Conservation (phyloP, 2,797 vertebrate genomes). For the Pseudochirops corinnae region DNA sequence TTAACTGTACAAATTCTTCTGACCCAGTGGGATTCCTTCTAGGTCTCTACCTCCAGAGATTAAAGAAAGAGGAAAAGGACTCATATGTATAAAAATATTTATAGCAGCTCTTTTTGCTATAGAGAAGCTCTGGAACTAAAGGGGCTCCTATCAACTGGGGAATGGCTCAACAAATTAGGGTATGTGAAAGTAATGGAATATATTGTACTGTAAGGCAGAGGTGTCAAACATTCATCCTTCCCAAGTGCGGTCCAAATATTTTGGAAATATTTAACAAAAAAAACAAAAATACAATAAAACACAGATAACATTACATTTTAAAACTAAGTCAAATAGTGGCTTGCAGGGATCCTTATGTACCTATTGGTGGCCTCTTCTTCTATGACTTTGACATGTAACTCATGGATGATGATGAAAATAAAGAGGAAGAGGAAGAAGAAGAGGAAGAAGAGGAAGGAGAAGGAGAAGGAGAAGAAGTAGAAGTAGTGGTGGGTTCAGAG, state of each 20-base stretch:
- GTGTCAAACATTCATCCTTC: background rate
- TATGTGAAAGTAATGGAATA: background rate
- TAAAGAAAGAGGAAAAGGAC: background rate
- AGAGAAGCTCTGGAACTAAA: background rate
- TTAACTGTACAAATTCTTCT: background rate
- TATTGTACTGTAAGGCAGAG: background rate
- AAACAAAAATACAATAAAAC: background rate
- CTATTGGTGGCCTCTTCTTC: background rate
- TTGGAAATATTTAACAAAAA: background rate
- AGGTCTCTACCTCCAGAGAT: background rate
- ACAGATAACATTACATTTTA: background rate
- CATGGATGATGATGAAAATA: background rate
- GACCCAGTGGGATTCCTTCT: background rate
- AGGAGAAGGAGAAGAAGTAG: too few species aligned
- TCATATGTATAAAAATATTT: background rate
- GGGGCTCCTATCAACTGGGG: background rate
- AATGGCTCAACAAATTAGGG: background rate
- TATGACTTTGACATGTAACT: background rate
- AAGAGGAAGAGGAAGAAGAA: too few species aligned
- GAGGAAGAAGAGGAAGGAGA: background rate
- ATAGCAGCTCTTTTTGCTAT: background rate
- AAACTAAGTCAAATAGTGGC: background rate
- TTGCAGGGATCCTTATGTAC: background rate
- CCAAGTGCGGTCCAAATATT: background rate
- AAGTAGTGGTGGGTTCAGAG: background rate